These are phyloP conservation scores for Pantherophis guttatus DNA, from an alignment of 2,113 vertebrate genomes.

Conservation along the genomic window DNA sequence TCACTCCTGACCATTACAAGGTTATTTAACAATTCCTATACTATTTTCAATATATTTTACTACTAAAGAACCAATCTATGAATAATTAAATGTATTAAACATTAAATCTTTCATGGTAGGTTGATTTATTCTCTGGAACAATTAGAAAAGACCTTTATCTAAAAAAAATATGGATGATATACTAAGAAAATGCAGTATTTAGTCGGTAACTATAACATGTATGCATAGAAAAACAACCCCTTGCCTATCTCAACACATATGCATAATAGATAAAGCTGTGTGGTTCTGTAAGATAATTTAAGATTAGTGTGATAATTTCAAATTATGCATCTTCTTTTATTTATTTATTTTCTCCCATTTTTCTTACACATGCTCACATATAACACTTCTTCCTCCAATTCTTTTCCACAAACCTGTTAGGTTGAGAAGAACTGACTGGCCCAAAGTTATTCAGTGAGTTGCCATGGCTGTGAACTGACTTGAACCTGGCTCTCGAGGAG, in stretches of 20 bases:
- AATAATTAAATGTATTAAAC: background rate
- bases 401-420: background rate
- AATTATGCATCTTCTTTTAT: background rate
- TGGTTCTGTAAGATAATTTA: background rate
- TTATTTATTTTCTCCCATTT: background rate
- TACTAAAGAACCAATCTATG: background rate
- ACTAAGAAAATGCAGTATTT: conserved; percentile 1
- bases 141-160: conserved; percentile 21
- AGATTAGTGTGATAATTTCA: conserved; percentile 7
- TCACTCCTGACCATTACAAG: background rate
- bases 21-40: background rate
- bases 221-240: background rate
- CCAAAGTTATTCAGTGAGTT: background rate
- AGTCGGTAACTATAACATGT: background rate
- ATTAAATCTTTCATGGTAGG: conserved; percentile 27
- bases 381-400: background rate
- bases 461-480: background rate
- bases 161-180: conserved; percentile 16
- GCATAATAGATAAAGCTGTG: background rate
- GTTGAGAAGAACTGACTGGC: background rate
- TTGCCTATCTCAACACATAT: background rate
- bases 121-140: conserved; percentile 22
- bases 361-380: background rate
- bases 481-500: background rate
- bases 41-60: background rate